These are phyloP conservation scores for Tenrec ecaudatus DNA, from an alignment of 2,113 vertebrate genomes.

Conservation along the genomic window DNA sequence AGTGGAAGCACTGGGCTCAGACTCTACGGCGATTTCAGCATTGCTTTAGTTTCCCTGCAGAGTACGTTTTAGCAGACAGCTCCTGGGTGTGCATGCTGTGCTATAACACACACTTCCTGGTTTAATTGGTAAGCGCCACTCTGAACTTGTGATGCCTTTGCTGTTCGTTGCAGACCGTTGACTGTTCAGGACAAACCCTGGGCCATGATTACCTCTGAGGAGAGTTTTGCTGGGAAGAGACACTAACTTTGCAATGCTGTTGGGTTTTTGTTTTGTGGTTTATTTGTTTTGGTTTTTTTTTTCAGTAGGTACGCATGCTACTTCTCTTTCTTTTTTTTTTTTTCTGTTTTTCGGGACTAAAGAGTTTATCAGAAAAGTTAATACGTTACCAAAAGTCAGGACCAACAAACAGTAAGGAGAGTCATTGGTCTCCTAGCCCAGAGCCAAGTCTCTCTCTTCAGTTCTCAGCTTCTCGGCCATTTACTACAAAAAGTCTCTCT, in stretches of 20 bases:
- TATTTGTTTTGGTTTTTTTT: no score
- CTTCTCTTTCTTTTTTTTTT: no score
- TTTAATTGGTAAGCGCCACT: slow-evolving; percentile 15
- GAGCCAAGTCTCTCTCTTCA: no score
- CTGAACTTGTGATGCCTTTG: background rate
- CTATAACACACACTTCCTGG: background rate
- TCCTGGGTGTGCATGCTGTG: background rate
- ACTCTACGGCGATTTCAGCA: slow-evolving; percentile 57
- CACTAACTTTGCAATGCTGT: slow-evolving; percentile 11
- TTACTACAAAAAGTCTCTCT: no score
- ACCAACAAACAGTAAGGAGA: no score
- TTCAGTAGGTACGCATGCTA: no score
- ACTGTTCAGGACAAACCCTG: background rate
- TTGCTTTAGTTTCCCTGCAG: background rate
- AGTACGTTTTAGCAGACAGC: slow-evolving; percentile 48
- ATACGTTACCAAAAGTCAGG: no score
- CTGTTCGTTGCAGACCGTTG: slow-evolving; percentile 13
- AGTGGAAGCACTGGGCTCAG: slow-evolving; percentile 45
- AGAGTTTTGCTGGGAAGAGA: background rate
- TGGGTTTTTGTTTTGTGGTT: background rate
- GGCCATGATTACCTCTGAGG: background rate
- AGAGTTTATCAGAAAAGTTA: no score
- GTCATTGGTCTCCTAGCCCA: no score
- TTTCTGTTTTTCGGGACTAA: no score
- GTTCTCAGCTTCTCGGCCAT: no score